Percentiles rank a stretch among this genome's conserved stretches.
Evolutionary conservation across 2,888 invertebrate genomes (phyloP).

Genomic region (Volucella inanis): DNA sequence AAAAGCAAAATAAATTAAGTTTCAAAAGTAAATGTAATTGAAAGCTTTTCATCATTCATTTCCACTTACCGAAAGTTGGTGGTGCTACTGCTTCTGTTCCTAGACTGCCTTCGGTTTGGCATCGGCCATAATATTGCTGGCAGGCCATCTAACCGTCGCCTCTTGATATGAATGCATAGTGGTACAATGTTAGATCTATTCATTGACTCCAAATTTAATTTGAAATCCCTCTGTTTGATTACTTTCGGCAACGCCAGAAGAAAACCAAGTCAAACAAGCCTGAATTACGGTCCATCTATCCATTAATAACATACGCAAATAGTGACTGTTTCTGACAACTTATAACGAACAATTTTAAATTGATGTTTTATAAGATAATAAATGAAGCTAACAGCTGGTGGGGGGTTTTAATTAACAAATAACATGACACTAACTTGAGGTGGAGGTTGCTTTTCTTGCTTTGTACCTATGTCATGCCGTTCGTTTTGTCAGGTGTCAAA

Average conservation of each 20-base stretch:
- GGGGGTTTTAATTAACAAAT: slow-evolving; percentile 34
- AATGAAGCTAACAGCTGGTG: slow-evolving; percentile 14
- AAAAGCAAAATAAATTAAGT: slow-evolving; percentile 75
- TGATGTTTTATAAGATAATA: neutral
- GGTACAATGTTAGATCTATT: neutral
- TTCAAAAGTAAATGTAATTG: slow-evolving; percentile 74
- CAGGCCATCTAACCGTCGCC: slow-evolving; percentile 8
- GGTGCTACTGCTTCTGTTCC: neutral
- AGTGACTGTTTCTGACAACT: slow-evolving; percentile 61
- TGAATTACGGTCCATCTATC: slow-evolving; percentile 33
- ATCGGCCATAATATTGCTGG: slow-evolving; percentile 1
- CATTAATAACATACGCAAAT: slow-evolving; percentile 63
- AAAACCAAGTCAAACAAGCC: slow-evolving; percentile 2
- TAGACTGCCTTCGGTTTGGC: neutral
- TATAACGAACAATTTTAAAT: slow-evolving; percentile 40
- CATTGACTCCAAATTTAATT: slow-evolving; percentile 58
- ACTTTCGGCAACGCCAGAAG: neutral
- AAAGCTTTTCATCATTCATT: slow-evolving; percentile 73
- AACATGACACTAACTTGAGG: slow-evolving; percentile 27
- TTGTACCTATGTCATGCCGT: neutral
- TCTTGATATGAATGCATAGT: slow-evolving; percentile 13
- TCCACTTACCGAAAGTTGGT: slow-evolving; percentile 56
- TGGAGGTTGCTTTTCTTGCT: slow-evolving; percentile 4
- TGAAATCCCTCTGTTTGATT: slow-evolving; percentile 39
- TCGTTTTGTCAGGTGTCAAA: slow-evolving; percentile 14